Base-by-base conservation (phyloP, 2,797 vertebrate genomes). In the Phrynocephalus vlangalii region DNA sequence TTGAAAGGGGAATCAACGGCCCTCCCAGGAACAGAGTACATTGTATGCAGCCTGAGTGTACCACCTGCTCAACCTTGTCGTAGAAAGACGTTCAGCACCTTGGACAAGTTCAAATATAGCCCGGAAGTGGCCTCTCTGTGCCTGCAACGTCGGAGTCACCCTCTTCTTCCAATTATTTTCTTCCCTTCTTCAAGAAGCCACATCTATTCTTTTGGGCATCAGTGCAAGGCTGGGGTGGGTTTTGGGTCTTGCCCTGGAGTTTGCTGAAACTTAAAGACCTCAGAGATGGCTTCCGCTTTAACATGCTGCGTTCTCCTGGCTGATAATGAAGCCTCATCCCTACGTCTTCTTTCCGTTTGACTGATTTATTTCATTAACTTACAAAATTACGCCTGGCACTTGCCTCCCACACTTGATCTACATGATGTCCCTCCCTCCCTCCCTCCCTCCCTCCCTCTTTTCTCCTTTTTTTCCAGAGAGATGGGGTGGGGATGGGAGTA, bases 311-410 rank as follows among this genome's bases (percentile, higher is more conserved):
- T 89, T 92, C 87, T 92, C 88, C 88, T 83, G 67, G 0, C 4
- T 88, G 92, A 50, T 71, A 90, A 82, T 30, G 92, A 88, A 89
- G 93, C 90, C 71, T 93, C 85, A 78, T 91, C 86, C 63, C 90
- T 76, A 52, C 91, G 85, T 73, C 26, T 94, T 91, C 86, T 92
- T 94, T 93, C 91, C 86, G 84, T 86, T 91, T 90, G 90, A 86
- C 67, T 95, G 92, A 94, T 93, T 95, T 93, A 92, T 89, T 93
- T 93, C 90, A 96, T 96, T 93, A 93, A 92, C 83, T 52, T 92
- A 85, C 87, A 92, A 82, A 94, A 92, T 94, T 91, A 90, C 18
- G 86, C 87, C 89, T 95, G 94, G 93, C 95, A 95, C 73, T 79
- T 93, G 90, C 92, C 92, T 95, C 95, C 96, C 92, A 96, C 95